Evolutionary conservation across 1,140 invertebrate species (phyloP), one percentile per base, ranked within the genome.

Genomic region (Calephelis virginiensis): DNA sequence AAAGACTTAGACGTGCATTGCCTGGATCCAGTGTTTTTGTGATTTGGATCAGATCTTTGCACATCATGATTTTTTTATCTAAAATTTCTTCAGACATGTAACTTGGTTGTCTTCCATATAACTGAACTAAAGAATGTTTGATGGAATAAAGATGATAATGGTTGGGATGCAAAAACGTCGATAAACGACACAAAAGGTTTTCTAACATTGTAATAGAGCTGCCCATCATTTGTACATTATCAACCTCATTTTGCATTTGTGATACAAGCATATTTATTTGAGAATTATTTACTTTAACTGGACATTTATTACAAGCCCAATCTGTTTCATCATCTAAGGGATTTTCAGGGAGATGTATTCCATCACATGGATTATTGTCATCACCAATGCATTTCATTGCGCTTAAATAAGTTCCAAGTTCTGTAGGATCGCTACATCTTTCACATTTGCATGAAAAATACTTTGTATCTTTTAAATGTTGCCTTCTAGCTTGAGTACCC

Each of bases 61-160:
- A 96, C 77, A 96, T 92, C 48, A 93, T 93, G 5, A 92, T 79
- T 89, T 95, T 95, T 59, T 92, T 93, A 37, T 94, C 92, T 43
- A 95, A 81, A 53, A 93, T 91, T 67, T 94, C 93, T 38, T 92
- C 89, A 0, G 92, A 86, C 63, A 92, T 87, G 72, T 93, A 93
- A 37, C 92, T 93, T 17, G 90, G 82, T 71, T 95, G 94, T 68
- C 94, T 92, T 11, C 95, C 95, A 78, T 95, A 95, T 6, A 97
- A 78, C 77, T 97, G 96, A 14, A 97, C 92, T 46, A 97, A 84
- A 0, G 95, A 95, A 85, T 97, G 96, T 74, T 95, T 95, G 11
- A 97, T 92, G 5, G 94, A 93, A 74, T 95, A 96, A 69, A 95
- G 93, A 76, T 96, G 95, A 82, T 96, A 97, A 85, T 97, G 96